Evolutionary conservation across 2,113 vertebrate genomes (phyloP).

Genomic region (Coregonus clupeaformis): DNA sequence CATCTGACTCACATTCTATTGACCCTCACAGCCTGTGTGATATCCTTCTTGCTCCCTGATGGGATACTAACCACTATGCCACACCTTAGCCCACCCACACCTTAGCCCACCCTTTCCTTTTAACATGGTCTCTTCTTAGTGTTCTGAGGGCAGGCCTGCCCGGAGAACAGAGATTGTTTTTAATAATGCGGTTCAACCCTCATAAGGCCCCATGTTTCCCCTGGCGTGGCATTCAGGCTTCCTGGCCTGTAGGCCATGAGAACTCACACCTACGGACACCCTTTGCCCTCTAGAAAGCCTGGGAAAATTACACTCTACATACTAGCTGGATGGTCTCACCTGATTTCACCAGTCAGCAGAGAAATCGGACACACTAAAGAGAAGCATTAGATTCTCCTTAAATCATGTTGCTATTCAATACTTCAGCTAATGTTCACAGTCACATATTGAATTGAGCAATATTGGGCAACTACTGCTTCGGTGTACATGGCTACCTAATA

Average conservation of each 20-base stretch:
- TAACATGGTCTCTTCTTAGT: conserved; percentile 32
- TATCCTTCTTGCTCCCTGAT: conserved; percentile 70
- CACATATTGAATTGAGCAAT: not conserved
- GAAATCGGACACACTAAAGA: not conserved
- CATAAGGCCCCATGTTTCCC: conserved; percentile 62
- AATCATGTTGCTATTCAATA: not conserved
- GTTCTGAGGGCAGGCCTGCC: too few relatives aligned
- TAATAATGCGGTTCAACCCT: not conserved
- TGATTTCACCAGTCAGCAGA: not conserved
- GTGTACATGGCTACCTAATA: not conserved
- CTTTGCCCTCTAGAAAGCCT: too few relatives aligned
- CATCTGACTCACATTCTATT: not conserved
- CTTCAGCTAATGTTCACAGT: not conserved
- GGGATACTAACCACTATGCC: conserved; percentile 58
- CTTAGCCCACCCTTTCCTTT: conserved; percentile 66
- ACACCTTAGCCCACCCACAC: conserved; percentile 61
- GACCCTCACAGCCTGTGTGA: conserved; percentile 63
- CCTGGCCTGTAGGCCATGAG: conserved; percentile 61
- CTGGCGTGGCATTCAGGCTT: conserved; percentile 65
- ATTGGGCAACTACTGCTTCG: not conserved
- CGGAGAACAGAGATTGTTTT: too few relatives aligned
- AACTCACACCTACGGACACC: conserved; percentile 1
- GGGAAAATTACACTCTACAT: too few relatives aligned
- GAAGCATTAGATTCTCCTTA: not conserved
- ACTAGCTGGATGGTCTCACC: not conserved